Conservation (phyloP, 2,797 vertebrate genomes). For the Naso thynnoides region DNA sequence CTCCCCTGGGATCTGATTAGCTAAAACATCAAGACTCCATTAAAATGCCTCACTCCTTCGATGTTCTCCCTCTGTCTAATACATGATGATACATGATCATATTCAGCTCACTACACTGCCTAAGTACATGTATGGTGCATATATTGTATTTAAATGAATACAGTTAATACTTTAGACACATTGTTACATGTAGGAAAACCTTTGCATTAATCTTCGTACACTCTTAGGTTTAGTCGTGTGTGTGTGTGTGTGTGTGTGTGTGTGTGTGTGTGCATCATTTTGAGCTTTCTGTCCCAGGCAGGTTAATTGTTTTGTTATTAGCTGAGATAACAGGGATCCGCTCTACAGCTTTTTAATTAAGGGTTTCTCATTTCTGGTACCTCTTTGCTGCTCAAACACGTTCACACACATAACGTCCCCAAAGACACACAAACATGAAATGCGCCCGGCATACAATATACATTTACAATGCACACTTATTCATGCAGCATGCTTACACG, state of each 20-base stretch:
- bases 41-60: not conserved
- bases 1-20: not conserved
- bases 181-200: too few species aligned
- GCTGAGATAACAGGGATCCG: conserved; percentile 37
- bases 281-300: conserved; percentile 21
- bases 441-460: not conserved
- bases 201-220: too few species aligned
- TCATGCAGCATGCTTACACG: not conserved
- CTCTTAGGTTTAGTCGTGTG: not conserved
- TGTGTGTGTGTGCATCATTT: not conserved
- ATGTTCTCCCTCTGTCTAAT: not conserved
- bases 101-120: not conserved
- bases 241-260: not conserved
- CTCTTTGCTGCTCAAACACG: conserved; percentile 4
- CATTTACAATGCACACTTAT: not conserved
- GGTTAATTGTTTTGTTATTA: conserved; percentile 54
- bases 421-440: conserved; percentile 10
- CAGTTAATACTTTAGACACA: too few species aligned
- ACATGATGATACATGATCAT: not conserved
- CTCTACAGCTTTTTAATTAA: conserved; percentile 61
- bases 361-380: conserved; percentile 25
- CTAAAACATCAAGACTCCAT: not conserved
- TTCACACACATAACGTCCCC: conserved; percentile 7
- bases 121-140: not conserved
- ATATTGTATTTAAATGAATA: not conserved